Base-by-base conservation (phyloP, 2,888 invertebrate species). In the Habroteleia sp. region DNA sequence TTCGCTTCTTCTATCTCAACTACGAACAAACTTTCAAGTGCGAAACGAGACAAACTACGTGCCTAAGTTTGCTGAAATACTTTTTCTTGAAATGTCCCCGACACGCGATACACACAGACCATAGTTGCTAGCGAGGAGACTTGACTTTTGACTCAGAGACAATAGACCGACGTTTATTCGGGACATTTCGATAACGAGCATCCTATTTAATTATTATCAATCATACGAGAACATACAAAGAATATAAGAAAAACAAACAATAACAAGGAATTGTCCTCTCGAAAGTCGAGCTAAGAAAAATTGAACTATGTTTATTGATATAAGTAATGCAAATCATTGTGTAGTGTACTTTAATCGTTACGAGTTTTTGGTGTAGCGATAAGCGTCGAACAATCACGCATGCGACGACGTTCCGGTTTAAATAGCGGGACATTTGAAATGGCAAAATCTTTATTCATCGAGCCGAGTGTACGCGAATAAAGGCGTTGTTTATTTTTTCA, bases 351-450 rank as follows among this genome's bases (percentile, higher is more conserved):
- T 46, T 54, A 54, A 46, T 71, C 62, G 60, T 56, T 63, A 60
- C 48, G 23, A 52, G 16, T 52, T 66, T 65, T 60, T 60, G 60
- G 52, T 66, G 66, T 73, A 73, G 60, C 63, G 66, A 66, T 52
- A 60, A 54, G 74, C 74, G 74, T 74, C 56, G 54, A 74, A 74
- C 74, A 74, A 74, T 74, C 74, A 74, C 66, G 66, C 66, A 46
- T 62, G 66, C 66, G 60, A 73, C 63, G 58, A 65, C 39, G 44
- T 50, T 63, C 71, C 35, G 48, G 31, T 60, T 10, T 33, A 7
- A 46, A 20, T 41, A 58, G 33, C 44, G 54, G 25, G 41, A 13
- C 7, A 46, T 54, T 62, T 54, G 31, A 62, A 60, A 50, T 23
- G 25, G 17, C 58, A 50, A 68, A 41, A 14, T 48, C 68, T 68